Base-by-base conservation (phyloP, 1,140 invertebrate genomes). In the Trichogramma pretiosum region DNA sequence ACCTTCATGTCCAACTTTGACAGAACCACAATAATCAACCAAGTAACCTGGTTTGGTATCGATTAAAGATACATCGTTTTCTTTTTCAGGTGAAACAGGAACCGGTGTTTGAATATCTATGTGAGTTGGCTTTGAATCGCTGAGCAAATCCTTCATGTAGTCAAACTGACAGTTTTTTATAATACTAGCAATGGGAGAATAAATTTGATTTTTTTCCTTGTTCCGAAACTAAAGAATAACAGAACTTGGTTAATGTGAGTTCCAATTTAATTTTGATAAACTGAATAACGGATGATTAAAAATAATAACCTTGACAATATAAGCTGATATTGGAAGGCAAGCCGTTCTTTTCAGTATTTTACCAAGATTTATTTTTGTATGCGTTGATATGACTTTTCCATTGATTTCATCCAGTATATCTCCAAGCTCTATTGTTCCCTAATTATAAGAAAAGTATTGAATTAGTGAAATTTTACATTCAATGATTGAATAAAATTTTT, bases 361-460 rank as follows among this genome's bases (percentile, higher is more conserved):
- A 32, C 64, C 63, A 16, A 81, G 59, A 35, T 70, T 71, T 24
- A 75, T 73, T 58, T 69, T 70, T 10, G 61, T 69, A 43, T 66
- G 60, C 26, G 57, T 57, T 38, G 64, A 72, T 56, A 71, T 76
- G 35, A 67, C 64, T 56, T 65, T 70, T 50, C 69, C 75, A 61
- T 80, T 82, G 53, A 82, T 68, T 52, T 79, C 77, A 60, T 81
- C 79, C 16, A 83, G 57, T n/a, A 83, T 61, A 60, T 82, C 80
- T 24, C 80, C 80, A 33, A 75, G 55, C 56, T 72, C 63, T 22
- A 82, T 67, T 57, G 78, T 76, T 45, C 72, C 72, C 80, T 83
- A 54, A 24, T 18, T 50, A 64, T 60, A 23, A 55, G 11, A 45
- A 32, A 24, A 39, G 41, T 55, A 38, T 28, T 11, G 16, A 37